A percentile compares a stretch with the other conserved stretches of the same genome.
Evolutionary conservation across 2,113 vertebrate species (phyloP).

Genomic region (Meriones unguiculatus): DNA sequence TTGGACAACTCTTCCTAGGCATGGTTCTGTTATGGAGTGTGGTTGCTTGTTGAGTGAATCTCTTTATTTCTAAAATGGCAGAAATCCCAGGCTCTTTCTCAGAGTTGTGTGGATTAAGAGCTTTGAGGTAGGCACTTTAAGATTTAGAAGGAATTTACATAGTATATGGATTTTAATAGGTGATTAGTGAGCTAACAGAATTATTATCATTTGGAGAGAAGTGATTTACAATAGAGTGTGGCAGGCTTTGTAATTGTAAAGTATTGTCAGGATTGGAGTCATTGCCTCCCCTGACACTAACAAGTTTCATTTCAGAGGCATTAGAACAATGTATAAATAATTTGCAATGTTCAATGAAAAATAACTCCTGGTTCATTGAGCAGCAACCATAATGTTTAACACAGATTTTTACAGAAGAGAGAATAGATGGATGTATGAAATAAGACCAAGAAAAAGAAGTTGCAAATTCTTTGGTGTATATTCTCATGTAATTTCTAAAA

Average conservation of each 20-base stretch:
- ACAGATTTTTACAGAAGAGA: conserved; percentile 16
- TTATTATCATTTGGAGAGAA: conserved; percentile 2
- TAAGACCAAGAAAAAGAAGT: neutral
- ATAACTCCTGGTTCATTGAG: neutral
- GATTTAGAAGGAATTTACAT: neutral
- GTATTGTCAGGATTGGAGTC: conserved; percentile 3
- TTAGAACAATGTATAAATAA: neutral
- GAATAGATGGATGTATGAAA: neutral
- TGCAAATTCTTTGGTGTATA: neutral
- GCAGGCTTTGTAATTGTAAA: neutral
- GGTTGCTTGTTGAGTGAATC: neutral
- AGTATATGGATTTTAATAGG: neutral
- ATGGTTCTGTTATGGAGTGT: neutral
- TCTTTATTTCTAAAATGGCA: neutral
- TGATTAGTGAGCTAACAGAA: neutral
- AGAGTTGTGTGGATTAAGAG: neutral
- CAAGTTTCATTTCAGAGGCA: neutral
- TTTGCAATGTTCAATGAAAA: neutral
- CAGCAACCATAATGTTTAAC: neutral
- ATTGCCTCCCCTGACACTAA: neutral
- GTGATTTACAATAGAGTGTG: neutral
- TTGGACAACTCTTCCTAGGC: neutral
- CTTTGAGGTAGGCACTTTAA: neutral
- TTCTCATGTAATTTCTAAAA: neutral
- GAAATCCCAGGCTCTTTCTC: neutral